Base-by-base conservation (phyloP, 2,888 invertebrate genomes). In the Drosophila affinis region DNA sequence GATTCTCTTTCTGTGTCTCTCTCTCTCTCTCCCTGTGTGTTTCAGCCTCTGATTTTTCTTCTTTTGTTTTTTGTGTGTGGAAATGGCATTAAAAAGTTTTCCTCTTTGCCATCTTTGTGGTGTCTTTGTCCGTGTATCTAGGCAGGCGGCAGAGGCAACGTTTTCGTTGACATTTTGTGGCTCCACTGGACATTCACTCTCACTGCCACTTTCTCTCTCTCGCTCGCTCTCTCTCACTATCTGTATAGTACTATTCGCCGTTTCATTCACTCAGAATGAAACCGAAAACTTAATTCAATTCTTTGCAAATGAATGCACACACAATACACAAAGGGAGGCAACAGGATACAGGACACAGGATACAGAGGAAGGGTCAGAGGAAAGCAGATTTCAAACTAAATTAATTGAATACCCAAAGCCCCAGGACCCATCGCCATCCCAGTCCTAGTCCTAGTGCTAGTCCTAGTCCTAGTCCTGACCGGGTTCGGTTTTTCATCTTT, bases 221-320 rank as follows among this genome's bases (percentile, higher is more conserved):
- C 51, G 0, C 24, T 0, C 39, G n/a, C 18, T 32, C 29, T 39
- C 27, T 17, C 12, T 21, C 21, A 34, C 49, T 58, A 17, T 9
- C 32, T 46, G 49, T 62, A 61, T 72, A 80, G 75, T 83, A 81
- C 78, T 52, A 62, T 49, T 34, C 45, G 72, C 71, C 64, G 78
- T 80, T 75, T 71, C 59, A 72, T 75, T 86, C 72, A 59, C 67
- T 68, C 64, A 63, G 64, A 72, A 24, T 5, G 24, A 24, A 74
- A 72, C 75, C 62, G 68, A 81, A 7, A 39, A 76, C 69, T 78
- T 76, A 87, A 85, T 87, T 85, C 76, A 85, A 87, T 84, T 84
- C 39, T 84, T 75, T 72, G 72, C 79, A 72, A 81, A 79, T 72
- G 85, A 84, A 71, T 74, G 77, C 67, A 62, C 76, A 75, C 68